These are phyloP conservation scores for Pheosia tremula DNA, from an alignment of 2,888 invertebrate species.

Conservation along the genomic window DNA sequence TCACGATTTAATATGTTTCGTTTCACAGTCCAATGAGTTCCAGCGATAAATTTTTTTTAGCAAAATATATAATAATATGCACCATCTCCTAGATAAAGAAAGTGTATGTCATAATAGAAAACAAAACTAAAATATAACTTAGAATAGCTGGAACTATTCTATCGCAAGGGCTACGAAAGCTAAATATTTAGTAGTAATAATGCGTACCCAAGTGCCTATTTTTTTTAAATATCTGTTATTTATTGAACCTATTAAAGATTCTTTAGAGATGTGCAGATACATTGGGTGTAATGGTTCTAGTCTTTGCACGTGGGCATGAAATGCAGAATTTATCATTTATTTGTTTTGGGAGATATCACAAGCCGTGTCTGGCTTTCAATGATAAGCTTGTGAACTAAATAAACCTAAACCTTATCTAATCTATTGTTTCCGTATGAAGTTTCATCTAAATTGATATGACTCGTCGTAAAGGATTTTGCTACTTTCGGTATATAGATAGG, in stretches of 20 bases:
- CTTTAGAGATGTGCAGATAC: not conserved
- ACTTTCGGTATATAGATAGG: not conserved
- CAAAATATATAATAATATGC: too few species aligned
- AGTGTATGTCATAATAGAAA: too few species aligned
- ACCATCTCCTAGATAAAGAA: too few species aligned
- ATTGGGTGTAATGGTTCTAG: slow-evolving; percentile 5
- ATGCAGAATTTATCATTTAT: slow-evolving; percentile 43
- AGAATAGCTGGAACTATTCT: too few species aligned
- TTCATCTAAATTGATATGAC: slow-evolving; percentile 25
- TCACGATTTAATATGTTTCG: not conserved
- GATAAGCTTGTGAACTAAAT: slow-evolving; percentile 34
- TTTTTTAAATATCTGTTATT: too few species aligned
- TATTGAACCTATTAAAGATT: not conserved
- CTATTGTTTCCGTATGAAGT: slow-evolving; percentile 16
- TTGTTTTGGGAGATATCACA: slow-evolving; percentile 48
- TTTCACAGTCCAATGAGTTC: not conserved
- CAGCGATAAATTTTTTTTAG: not conserved
- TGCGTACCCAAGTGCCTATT: too few species aligned
- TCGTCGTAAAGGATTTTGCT: slow-evolving; percentile 14
- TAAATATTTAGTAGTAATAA: too few species aligned
- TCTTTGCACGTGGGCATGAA: slow-evolving; percentile 29
- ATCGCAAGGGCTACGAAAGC: too few species aligned
- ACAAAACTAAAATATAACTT: too few species aligned
- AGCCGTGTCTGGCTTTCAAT: slow-evolving; percentile 36
- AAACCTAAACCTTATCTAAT: slow-evolving; percentile 24